phyloP scores from a whole-genome alignment of 1,140 invertebrate genomes.

The Varroa destructor region DNA sequence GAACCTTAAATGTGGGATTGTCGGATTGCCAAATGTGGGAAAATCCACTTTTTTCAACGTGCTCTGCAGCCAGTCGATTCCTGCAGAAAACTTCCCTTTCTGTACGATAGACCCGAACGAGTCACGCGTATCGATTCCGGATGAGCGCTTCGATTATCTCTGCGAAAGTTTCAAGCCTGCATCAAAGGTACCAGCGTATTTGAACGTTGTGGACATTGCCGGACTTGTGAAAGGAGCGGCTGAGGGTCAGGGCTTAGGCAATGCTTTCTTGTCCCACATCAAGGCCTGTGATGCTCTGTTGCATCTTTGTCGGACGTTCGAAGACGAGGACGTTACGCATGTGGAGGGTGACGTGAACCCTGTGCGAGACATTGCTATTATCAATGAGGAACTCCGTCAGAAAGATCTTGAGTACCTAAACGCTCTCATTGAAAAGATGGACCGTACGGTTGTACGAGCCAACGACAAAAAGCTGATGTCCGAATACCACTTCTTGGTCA shows the following conservation, averaged over 20 bases:
- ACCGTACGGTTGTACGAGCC: slow-evolving; percentile 68
- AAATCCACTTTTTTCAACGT: slow-evolving; percentile 99
- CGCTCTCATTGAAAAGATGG: slow-evolving; percentile 67
- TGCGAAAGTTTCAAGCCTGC: slow-evolving; percentile 84
- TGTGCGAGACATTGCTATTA: slow-evolving; percentile 87
- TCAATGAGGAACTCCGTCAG: slow-evolving; percentile 79
- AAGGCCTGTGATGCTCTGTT: slow-evolving; percentile 98
- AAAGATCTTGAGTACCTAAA: slow-evolving; percentile 82
- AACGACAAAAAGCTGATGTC: slow-evolving; percentile 91
- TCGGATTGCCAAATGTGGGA: slow-evolving; percentile 89
- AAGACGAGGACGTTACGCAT: slow-evolving; percentile 94
- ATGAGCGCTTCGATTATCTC: slow-evolving; percentile 81
- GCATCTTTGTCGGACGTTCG: slow-evolving; percentile 92
- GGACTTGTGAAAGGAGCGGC: slow-evolving; percentile 94
- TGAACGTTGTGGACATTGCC: slow-evolving; percentile 96
- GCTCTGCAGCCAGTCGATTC: slow-evolving; percentile 82
- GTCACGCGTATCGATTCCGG: slow-evolving; percentile 94
- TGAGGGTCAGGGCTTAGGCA: slow-evolving; percentile 94
- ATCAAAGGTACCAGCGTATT: slow-evolving; percentile 83
- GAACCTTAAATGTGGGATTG: slow-evolving; percentile 89
- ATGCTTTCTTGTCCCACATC: slow-evolving; percentile 96
- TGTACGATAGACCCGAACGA: slow-evolving; percentile 99
- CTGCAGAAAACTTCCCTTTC: slow-evolving; percentile 97
- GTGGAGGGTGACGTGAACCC: slow-evolving; percentile 97
- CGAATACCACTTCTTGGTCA: slow-evolving; percentile 75